Evolutionary conservation across 2,888 invertebrate species (phyloP), one percentile per base, ranked within the genome.

Genomic region (Adineta ricciae): DNA sequence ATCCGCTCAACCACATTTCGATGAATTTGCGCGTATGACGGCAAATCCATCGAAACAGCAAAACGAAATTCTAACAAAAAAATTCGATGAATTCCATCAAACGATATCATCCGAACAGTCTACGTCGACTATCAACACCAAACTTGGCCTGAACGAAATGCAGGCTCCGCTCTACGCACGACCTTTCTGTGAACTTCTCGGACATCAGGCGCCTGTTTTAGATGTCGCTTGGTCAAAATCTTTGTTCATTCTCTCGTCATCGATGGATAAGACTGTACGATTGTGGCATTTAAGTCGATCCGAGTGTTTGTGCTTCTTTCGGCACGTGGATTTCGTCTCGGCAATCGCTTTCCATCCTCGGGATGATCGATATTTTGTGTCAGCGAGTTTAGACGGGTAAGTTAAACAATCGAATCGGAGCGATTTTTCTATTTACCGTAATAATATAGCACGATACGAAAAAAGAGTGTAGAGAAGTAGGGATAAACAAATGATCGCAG

Each of bases 201-300:
- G 97, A 0, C 99, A 99, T 90, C 95, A 96, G 0, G 96, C 97
- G 1, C 98, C 98, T 91, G 92, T 99, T 5, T 92, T 99, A 0
- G 99, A 99, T 91, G 94, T 99, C 0, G 95, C 96, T 11, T 99
- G 98, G 99, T 98, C 97, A 0, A 99, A 97, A 89, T 92, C 97
- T 91, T 96, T 97, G 90, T 98, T 98, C 89, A 93, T 98, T 84
- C 91, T 98, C n/a, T 96, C 97, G 0, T 96, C 96, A 54, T 97
- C 96, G 4, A 97, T 97, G 97, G 97, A 98, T 90, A 96, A 97
- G 90, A 99, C 98, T 0, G 98, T 98, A 3, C 92, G 96, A 83
- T 91, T 99, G 86, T 99, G 99, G 98, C 98, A 99, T 90, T 95
- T 98, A 87, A 96, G 97, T 0, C 92, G 98, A 56, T 94, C 95